A percentile compares a stretch with the other conserved stretches of the same genome.
These are phyloP conservation scores for Diadema setosum DNA, from an alignment of 35 echinoderm and acorn worm genomes.

Conservation along the genomic window DNA sequence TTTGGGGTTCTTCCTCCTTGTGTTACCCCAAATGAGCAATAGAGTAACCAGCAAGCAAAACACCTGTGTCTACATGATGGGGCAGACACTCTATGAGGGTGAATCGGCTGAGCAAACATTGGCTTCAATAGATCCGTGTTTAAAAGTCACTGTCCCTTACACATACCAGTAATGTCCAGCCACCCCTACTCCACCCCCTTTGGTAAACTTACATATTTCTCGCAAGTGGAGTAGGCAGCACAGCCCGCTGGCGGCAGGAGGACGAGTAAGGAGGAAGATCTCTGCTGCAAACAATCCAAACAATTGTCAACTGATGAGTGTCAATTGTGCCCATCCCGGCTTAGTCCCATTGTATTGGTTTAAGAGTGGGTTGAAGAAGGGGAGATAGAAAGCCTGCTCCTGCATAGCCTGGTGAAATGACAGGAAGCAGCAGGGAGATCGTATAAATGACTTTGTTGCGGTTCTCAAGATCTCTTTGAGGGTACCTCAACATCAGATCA, in stretches of 20 bases:
- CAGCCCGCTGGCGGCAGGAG: not conserved
- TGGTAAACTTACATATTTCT: no score
- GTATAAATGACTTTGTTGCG: not conserved
- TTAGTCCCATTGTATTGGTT: slow-evolving; percentile 21
- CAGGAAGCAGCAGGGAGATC: not conserved
- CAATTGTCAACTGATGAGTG: not conserved
- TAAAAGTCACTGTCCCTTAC: slow-evolving; percentile 4
- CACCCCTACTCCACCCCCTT: no score
- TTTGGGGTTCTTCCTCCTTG: not conserved
- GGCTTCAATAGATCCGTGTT: not conserved
- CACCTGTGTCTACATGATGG: slow-evolving; percentile 1
- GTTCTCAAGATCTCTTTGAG: not conserved
- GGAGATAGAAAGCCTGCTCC: not conserved
- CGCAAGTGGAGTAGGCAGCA: not conserved
- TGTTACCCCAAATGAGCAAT: not conserved
- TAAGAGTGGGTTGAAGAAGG: not conserved
- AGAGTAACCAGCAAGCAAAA: not conserved
- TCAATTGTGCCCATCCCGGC: not conserved
- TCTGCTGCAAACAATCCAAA: not conserved
- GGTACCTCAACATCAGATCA: not conserved
- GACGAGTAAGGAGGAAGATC: not conserved
- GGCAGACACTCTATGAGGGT: not conserved
- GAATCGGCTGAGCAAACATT: not conserved
- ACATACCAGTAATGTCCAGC: no score
- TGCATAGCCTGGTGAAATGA: not conserved